These are phyloP conservation scores for Platanista minor DNA, from an alignment of 2,113 vertebrate species.

Conservation along the genomic window DNA sequence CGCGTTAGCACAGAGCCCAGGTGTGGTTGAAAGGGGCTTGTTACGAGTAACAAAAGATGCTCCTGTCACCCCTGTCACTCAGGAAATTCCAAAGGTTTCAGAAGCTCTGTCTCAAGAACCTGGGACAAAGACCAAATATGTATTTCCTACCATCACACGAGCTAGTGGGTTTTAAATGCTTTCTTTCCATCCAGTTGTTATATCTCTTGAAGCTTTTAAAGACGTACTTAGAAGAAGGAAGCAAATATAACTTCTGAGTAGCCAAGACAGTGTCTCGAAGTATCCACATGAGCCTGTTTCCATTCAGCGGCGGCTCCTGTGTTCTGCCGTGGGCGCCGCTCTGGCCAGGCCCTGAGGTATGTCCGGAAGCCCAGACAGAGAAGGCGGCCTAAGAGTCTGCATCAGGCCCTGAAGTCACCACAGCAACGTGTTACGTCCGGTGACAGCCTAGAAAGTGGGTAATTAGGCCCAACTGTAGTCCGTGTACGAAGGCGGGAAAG, in stretches of 20 bases:
- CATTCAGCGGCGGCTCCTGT: accelerated
- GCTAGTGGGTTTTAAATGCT: neutral
- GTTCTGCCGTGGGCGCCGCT: accelerated
- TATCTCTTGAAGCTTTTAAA: neutral
- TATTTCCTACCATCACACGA: neutral
- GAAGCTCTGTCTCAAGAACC: neutral
- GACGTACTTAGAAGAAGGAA: neutral
- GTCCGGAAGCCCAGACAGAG: accelerated
- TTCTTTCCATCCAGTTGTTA: neutral
- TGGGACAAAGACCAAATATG: neutral
- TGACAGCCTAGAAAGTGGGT: neutral
- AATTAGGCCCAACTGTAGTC: neutral
- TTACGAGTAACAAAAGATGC: neutral
- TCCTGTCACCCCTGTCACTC: neutral
- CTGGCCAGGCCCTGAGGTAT: accelerated
- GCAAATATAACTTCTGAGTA: neutral
- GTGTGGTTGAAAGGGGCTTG: neutral
- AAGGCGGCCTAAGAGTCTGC: accelerated
- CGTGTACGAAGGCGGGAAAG: neutral
- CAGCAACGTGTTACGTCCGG: neutral
- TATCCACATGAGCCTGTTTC: accelerated
- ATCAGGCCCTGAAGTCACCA: neutral
- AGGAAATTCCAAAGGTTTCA: neutral
- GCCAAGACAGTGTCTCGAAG: accelerated
- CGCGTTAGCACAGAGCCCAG: neutral